Conservation (phyloP, 2,797 vertebrate species). For the Anniella stebbinsi region DNA sequence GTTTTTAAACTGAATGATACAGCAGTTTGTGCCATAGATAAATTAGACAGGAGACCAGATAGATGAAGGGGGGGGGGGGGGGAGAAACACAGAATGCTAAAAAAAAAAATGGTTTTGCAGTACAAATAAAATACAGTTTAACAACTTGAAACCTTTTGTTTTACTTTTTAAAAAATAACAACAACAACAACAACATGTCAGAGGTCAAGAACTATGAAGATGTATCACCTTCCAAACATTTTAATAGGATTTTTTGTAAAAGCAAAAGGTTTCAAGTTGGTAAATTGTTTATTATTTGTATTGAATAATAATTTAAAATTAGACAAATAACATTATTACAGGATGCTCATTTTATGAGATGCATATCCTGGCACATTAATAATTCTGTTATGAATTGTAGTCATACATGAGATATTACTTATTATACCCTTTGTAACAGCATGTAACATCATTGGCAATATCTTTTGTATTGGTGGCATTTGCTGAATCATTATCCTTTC, state of each 20-base stretch:
- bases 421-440: conserved; percentile 39
- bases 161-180: background rate
- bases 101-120: background rate
- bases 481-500: background rate
- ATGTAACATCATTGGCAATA: background rate
- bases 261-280: background rate
- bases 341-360: conserved; percentile 29
- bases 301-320: background rate
- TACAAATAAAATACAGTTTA: background rate
- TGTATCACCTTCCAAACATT: background rate
- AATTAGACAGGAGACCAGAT: background rate
- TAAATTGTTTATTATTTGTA: conserved; percentile 3
- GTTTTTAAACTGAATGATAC: background rate
- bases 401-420: conserved; percentile 1
- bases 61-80: too few species aligned
- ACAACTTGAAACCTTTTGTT: background rate
- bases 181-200: background rate
- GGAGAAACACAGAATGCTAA: accelerated
- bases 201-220: background rate
- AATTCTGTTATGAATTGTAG: background rate
- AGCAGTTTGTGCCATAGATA: background rate
- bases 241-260: conserved; percentile 43
- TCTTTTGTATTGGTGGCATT: background rate
- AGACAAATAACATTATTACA: conserved; percentile 15
- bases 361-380: background rate